These are phyloP conservation scores for Aricia agestis DNA, from an alignment of 1,140 invertebrate species.

Conservation along the genomic window DNA sequence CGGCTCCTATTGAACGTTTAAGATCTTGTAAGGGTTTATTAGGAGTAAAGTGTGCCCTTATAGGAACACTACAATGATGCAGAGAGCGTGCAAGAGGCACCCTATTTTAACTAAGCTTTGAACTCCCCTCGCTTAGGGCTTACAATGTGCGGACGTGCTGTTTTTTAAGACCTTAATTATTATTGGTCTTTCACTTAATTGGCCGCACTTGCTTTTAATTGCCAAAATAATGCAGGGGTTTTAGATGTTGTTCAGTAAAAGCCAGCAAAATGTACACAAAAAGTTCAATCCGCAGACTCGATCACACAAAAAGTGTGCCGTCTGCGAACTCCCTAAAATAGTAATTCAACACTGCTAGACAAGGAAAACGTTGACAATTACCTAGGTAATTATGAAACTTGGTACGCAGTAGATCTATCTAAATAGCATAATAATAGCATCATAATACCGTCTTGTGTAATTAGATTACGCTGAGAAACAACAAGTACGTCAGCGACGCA, in stretches of 20 bases:
- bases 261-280: no score
- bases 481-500: not conserved
- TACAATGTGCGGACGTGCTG: not conserved
- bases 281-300: no score
- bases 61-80: not conserved
- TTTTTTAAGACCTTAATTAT: not conserved
- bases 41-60: not conserved
- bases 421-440: not conserved
- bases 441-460: not conserved
- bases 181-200: not conserved
- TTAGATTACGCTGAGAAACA: not conserved
- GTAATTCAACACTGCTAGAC: not conserved
- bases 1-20: not conserved
- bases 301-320: no score
- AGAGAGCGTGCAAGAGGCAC: not conserved
- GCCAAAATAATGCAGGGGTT: not conserved
- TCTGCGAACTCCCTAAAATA: no score
- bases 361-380: not conserved
- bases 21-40: not conserved
- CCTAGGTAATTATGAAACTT: not conserved
- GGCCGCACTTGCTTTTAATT: not conserved
- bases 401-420: not conserved
- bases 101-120: slow-evolving; percentile 9
- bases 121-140: slow-evolving; percentile 7
- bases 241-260: not conserved